phyloP scores from a whole-genome alignment of 2,888 invertebrate genomes.

The Hoplodrina ambigua region DNA sequence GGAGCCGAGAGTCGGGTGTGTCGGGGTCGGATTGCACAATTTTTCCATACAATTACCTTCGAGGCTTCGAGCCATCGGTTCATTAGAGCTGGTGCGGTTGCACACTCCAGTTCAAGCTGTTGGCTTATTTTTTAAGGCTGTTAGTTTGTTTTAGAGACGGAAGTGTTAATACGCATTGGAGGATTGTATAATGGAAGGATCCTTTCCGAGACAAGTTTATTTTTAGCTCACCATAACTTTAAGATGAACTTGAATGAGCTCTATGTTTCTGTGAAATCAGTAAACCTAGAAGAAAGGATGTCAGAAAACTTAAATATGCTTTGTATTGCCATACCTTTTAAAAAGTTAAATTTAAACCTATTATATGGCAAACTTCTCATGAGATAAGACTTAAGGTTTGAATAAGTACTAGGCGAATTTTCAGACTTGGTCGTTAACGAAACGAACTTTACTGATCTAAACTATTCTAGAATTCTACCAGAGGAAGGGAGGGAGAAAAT shows the following conservation, averaged over 20 bases:
- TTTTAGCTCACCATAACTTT: slow-evolving; percentile 1
- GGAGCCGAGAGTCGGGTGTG: slow-evolving; percentile 11
- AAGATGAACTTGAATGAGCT: neutral
- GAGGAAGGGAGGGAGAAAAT: neutral
- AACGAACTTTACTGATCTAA: neutral
- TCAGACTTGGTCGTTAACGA: neutral
- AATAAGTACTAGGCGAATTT: slow-evolving; percentile 8
- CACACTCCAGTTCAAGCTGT: slow-evolving; percentile 40
- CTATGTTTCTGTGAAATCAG: neutral
- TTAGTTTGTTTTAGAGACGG: slow-evolving; percentile 13
- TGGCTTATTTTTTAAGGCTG: slow-evolving; percentile 17
- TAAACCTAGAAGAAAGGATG: neutral
- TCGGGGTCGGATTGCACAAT: slow-evolving; percentile 55
- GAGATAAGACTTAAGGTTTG: neutral
- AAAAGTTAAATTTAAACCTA: slow-evolving; percentile 2
- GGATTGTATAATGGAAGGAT: neutral
- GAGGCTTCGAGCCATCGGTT: slow-evolving; percentile 53
- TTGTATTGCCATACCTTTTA: neutral
- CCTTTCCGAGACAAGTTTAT: too few relatives aligned
- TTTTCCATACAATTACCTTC: slow-evolving; percentile 65
- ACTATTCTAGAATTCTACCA: neutral
- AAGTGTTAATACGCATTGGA: neutral
- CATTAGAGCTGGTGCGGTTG: slow-evolving; percentile 53
- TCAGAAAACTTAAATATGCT: slow-evolving; percentile 5
- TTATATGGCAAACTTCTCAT: neutral